Conservation (phyloP, 2,113 vertebrate genomes). For the Puntigrus tetrazona region DNA sequence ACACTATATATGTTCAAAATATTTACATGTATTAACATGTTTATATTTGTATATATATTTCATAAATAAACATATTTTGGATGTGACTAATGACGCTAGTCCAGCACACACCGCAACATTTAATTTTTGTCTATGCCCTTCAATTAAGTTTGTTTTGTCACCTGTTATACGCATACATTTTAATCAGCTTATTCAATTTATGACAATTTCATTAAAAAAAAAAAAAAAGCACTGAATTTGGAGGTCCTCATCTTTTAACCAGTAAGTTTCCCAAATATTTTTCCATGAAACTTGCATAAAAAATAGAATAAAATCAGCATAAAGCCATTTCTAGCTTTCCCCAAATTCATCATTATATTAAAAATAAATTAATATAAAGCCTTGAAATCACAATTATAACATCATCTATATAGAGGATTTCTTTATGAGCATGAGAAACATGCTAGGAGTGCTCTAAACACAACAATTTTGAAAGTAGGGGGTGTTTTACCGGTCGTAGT, state of each 20-base stretch:
- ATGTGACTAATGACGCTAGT: too few species aligned
- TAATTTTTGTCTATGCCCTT: background rate
- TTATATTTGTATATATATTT: too few species aligned
- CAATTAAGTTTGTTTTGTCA: too few species aligned
- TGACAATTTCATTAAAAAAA: background rate
- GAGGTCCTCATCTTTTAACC: background rate
- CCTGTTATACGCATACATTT: background rate
- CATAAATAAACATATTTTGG: too few species aligned
- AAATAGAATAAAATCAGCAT: background rate
- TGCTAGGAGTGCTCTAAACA: background rate
- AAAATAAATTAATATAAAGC: background rate
- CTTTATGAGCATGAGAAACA: background rate
- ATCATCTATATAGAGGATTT: background rate
- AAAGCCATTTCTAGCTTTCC: background rate
- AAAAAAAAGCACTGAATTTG: background rate
- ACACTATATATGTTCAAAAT: too few species aligned
- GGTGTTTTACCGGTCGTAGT: slow-evolving; percentile 72
- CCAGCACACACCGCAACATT: background rate
- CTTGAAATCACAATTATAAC: background rate
- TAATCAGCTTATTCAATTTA: background rate
- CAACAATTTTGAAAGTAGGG: background rate
- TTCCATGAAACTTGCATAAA: background rate
- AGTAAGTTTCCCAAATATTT: background rate
- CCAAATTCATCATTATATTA: too few species aligned
- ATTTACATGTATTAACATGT: too few species aligned